Percentiles rank a stretch among this genome's conserved stretches.
phyloP scores from a whole-genome alignment of 2,797 vertebrate genomes.

The Sebastes nivosus region DNA sequence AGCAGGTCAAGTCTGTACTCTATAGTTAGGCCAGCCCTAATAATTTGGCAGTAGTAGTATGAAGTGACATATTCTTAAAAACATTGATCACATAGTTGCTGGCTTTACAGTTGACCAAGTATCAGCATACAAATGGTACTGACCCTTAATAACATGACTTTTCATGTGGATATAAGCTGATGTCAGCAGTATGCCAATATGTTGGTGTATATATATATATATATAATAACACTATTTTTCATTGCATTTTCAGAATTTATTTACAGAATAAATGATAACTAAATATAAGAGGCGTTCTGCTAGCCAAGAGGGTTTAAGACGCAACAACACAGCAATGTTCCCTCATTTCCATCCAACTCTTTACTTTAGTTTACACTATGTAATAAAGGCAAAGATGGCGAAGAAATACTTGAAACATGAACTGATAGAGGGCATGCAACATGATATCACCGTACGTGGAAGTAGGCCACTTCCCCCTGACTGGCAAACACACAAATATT shows the following conservation, averaged over 20 bases:
- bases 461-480: not conserved
- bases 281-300: not conserved
- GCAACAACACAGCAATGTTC: not conserved
- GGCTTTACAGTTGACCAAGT: not conserved
- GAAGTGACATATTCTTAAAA: not conserved
- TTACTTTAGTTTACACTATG: not conserved
- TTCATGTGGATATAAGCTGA: too few relatives aligned
- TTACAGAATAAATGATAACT: not conserved
- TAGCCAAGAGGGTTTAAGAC: not conserved
- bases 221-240: too few relatives aligned
- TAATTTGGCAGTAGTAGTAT: not conserved
- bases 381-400: not conserved
- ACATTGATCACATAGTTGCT: not conserved
- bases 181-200: too few relatives aligned
- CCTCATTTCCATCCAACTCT: not conserved
- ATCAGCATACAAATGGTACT: too few relatives aligned
- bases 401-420: not conserved
- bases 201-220: too few relatives aligned
- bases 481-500: not conserved
- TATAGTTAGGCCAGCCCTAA: too few relatives aligned
- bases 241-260: too few relatives aligned
- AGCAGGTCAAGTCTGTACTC: too few relatives aligned
- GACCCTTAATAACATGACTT: too few relatives aligned
- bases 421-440: not conserved
- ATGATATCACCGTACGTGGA: not conserved